Evolutionary conservation across 1,140 invertebrate species (phyloP).

Genomic region (Probaryconus sp.): DNA sequence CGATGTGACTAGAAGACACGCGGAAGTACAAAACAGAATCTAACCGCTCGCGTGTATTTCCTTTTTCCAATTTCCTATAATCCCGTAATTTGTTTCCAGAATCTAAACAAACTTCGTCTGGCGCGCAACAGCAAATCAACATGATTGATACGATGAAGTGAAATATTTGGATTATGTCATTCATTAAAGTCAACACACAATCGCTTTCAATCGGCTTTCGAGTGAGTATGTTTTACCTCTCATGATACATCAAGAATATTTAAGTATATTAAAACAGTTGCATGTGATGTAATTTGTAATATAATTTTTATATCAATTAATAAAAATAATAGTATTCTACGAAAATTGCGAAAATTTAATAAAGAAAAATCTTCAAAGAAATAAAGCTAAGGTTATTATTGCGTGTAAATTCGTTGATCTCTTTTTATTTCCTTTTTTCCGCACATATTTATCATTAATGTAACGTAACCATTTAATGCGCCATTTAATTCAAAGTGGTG

Average conservation of each 20-base stretch:
- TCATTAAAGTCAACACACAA: conserved; percentile 35
- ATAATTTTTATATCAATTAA: too few species aligned
- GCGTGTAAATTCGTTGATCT: too few species aligned
- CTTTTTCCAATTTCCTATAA: conserved; percentile 44
- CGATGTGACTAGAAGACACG: conserved; percentile 35
- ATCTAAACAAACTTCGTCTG: conserved; percentile 40
- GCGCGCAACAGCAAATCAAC: conserved; percentile 26
- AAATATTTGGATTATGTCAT: conserved; percentile 49
- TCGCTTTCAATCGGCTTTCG: conserved; percentile 21
- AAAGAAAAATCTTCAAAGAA: too few species aligned
- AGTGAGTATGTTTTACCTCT: too few species aligned
- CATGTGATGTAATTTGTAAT: too few species aligned
- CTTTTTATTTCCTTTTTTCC: neutral
- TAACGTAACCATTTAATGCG: neutral
- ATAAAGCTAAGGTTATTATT: too few species aligned
- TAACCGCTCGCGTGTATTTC: conserved; percentile 32
- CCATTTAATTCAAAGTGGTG: neutral
- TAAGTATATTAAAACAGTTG: too few species aligned
- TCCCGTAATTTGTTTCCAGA: conserved; percentile 41
- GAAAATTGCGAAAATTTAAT: too few species aligned
- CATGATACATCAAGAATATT: too few species aligned
- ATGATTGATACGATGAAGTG: conserved; percentile 29
- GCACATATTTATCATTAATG: neutral
- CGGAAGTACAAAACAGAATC: conserved; percentile 26
- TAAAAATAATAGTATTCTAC: too few species aligned